These are phyloP conservation scores for Oryzias sinensis DNA, from an alignment of 2,797 vertebrate genomes.

Conservation along the genomic window DNA sequence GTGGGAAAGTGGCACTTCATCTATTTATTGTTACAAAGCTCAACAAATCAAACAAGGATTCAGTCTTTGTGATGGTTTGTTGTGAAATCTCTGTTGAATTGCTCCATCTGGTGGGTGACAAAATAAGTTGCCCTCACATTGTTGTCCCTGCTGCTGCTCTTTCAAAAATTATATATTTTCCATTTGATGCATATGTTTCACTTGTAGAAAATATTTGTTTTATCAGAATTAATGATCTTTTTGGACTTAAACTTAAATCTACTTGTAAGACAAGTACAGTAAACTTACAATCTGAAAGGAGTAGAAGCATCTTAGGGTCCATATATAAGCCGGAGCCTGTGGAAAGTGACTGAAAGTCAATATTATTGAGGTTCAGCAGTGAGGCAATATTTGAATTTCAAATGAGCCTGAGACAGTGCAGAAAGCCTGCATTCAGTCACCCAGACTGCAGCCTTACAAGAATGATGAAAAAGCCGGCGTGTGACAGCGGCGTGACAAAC, in stretches of 20 bases:
- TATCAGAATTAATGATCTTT: not conserved
- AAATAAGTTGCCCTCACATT: too few relatives aligned
- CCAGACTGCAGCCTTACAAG: constrained; percentile 42
- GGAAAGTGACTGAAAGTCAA: constrained; percentile 63
- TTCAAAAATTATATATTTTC: too few relatives aligned
- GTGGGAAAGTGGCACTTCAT: too few relatives aligned
- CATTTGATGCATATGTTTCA: not conserved
- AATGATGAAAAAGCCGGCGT: constrained; percentile 32
- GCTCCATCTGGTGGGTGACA: too few relatives aligned
- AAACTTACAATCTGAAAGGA: constrained; percentile 7
- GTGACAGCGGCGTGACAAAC: constrained; percentile 70
- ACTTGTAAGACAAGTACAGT: not conserved
- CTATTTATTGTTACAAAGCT: too few relatives aligned
- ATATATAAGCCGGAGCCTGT: constrained; percentile 45
- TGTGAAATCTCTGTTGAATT: too few relatives aligned
- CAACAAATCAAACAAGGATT: too few relatives aligned
- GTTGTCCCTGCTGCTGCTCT: too few relatives aligned
- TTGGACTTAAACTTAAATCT: not conserved
- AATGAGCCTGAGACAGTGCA: constrained; percentile 58
- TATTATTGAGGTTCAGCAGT: constrained; percentile 63
- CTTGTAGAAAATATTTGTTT: not conserved
- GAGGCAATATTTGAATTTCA: constrained; percentile 75
- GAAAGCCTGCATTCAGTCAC: constrained; percentile 68
- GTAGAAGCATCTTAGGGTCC: constrained; percentile 22
- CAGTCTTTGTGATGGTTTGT: too few relatives aligned